These are phyloP conservation scores for Euplexia lucipara DNA, from an alignment of 2,888 invertebrate genomes.

Conservation along the genomic window DNA sequence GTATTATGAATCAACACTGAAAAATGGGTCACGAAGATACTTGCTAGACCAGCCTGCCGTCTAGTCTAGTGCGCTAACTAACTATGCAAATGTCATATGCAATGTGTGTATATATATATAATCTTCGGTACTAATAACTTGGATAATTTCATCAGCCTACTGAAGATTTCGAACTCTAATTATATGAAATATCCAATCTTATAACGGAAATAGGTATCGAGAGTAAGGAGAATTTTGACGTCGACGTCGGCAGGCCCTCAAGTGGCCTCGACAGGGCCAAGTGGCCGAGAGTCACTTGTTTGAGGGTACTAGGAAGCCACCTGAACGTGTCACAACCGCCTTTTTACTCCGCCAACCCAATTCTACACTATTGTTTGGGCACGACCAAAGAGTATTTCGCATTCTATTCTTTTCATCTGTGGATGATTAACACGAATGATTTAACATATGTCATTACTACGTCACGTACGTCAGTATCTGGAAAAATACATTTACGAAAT, in stretches of 20 bases:
- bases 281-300: conserved; percentile 69
- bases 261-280: conserved; percentile 73
- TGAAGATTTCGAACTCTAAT: conserved; percentile 47
- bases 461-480: not conserved
- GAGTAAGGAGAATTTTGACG: conserved; percentile 73
- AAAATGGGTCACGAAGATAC: conserved; percentile 28
- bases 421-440: conserved; percentile 2
- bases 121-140: not conserved
- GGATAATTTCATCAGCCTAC: conserved; percentile 32
- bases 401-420: conserved; percentile 60
- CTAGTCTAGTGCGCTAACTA: not conserved
- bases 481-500: not conserved
- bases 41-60: conserved; percentile 3
- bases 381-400: conserved; percentile 59
- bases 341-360: conserved; percentile 73
- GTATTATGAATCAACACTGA: conserved; percentile 15
- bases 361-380: conserved; percentile 77
- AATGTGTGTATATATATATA: too few relatives aligned
- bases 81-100: not conserved
- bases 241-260: conserved; percentile 73
- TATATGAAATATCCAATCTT: conserved; percentile 57
- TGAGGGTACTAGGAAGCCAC: conserved; percentile 70
- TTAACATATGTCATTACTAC: not conserved
- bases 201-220: conserved; percentile 67
- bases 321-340: conserved; percentile 77